Base-by-base conservation (phyloP, 2,113 vertebrate genomes). In the Hemibagrus wyckioides region DNA sequence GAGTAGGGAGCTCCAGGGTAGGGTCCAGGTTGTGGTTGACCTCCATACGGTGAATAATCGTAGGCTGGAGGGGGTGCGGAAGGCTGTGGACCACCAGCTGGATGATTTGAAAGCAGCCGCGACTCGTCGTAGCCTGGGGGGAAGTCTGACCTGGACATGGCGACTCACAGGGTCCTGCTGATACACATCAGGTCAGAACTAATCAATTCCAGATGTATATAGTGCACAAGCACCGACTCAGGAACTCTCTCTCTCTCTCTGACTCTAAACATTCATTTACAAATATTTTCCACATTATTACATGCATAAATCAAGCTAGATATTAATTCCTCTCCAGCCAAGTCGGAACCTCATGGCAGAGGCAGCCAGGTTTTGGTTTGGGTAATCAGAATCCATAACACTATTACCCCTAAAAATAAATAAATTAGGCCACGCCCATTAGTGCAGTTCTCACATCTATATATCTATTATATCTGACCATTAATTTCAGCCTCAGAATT, bases 81-180 rank as follows among this genome's bases (percentile, higher is more conserved):
- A 0, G 96, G 96, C 36, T 96, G 95, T 33, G 90, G 88, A 59
- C 21, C 91, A 89, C 0, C 91, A 57, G 59, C 91, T 85, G 94
- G 89, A 9, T 94, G 93, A 36, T 93, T 90, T 23, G 2, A 96
- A 88, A 0, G 95, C 93, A 94, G 95, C 25, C 87, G 82, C 52
- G 89, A 93, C 81, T 97, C 96, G 1, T 98, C 94, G 0, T 98
- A 98, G 0, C 93, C 90, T 0, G 97, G 97, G 0, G 97, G 98
- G 33, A 95, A 97, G 4, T 92, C 96, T 90, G 97, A 96, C 54
- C 92, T 94, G 0, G 97, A 97, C 97, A 98, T 98, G 75, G 76
- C 52, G 57, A 85, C 92, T 94, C 89, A 33, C 54, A 73, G 54
- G 65, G 80, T 39, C 81, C 86, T 81, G 23, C 1, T 50, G 69